These are phyloP conservation scores for Lophotriccus pileatus DNA, from an alignment of 2,797 vertebrate genomes.

Conservation along the genomic window DNA sequence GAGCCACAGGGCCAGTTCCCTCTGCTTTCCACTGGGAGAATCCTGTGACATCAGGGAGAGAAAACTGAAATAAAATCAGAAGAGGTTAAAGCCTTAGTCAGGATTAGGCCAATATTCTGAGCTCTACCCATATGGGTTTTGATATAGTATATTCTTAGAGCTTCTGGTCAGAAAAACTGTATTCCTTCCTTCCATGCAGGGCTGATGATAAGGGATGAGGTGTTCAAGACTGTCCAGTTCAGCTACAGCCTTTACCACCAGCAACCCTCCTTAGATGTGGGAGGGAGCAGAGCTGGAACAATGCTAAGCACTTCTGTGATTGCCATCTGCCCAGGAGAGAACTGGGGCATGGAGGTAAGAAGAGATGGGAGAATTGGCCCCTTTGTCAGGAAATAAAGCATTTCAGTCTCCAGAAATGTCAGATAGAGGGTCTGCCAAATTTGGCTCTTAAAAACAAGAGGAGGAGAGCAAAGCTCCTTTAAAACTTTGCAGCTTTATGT, in stretches of 20 bases:
- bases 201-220: neutral
- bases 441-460: neutral
- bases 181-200: neutral
- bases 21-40: neutral
- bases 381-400: neutral
- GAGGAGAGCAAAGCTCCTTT: neutral
- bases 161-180: neutral
- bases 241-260: neutral
- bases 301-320: rapidly evolving
- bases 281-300: neutral
- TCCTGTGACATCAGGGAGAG: neutral
- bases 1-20: neutral
- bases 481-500: neutral
- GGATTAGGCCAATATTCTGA: neutral
- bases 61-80: neutral
- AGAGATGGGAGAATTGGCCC: neutral
- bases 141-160: neutral
- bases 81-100: neutral
- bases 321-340: neutral
- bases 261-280: neutral
- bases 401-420: neutral
- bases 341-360: neutral
- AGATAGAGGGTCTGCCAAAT: neutral
- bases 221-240: neutral
- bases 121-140: neutral